These are phyloP conservation scores for Nemotelus nigrinus DNA, from an alignment of 2,888 invertebrate species.

Conservation along the genomic window DNA sequence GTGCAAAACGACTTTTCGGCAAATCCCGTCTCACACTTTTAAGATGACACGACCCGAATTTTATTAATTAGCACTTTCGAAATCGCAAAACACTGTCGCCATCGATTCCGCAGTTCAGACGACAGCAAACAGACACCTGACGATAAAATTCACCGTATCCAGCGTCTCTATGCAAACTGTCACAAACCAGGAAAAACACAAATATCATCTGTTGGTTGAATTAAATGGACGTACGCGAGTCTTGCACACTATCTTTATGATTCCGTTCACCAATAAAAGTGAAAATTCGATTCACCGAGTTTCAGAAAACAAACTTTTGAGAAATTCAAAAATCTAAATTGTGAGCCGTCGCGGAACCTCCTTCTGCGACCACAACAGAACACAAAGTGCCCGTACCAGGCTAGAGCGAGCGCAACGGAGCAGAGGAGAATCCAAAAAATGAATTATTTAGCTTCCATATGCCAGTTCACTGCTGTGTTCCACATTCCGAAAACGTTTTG, in stretches of 20 bases:
- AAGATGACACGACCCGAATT: no score
- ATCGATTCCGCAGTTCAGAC: background rate
- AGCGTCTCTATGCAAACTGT: slow-evolving; percentile 13
- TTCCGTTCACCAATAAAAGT: no score
- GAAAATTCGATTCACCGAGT: no score
- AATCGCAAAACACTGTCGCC: background rate
- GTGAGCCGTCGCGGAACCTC: background rate
- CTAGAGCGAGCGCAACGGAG: background rate
- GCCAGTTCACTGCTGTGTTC: no score
- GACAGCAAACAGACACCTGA: slow-evolving; percentile 28
- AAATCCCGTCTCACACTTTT: background rate
- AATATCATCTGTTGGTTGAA: background rate
- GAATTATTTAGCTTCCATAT: no score
- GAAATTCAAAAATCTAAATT: background rate
- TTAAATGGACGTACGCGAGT: background rate
- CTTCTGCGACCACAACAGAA: slow-evolving; percentile 30
- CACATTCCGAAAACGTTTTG: background rate
- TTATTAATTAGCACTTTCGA: no score
- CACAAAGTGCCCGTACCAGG: slow-evolving; percentile 25
- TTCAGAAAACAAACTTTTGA: background rate
- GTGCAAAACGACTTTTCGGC: slow-evolving; percentile 2
- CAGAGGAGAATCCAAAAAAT: background rate
- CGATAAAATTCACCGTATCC: slow-evolving; percentile 10
- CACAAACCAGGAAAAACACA: background rate
- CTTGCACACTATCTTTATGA: background rate